A percentile compares a stretch with the other conserved stretches of the same genome.
Conservation (phyloP, 2,113 vertebrate species). For the Urocitellus parryii region DNA sequence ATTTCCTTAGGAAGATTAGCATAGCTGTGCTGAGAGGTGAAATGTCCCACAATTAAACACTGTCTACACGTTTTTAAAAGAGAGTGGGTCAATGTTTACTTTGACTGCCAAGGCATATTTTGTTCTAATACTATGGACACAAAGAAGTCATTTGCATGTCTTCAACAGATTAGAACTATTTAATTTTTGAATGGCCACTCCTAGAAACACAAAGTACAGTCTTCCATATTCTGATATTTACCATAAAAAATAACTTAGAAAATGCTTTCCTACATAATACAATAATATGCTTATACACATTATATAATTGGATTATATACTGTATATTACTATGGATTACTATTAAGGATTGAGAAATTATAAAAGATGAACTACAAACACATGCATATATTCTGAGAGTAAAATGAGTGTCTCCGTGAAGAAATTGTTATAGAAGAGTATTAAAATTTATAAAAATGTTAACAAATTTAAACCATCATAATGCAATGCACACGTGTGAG, state of each 20-base stretch:
- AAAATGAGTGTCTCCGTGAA: not conserved
- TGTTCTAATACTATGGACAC: not conserved
- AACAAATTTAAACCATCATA: constrained; percentile 15
- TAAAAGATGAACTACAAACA: not conserved
- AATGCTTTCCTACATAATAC: not conserved
- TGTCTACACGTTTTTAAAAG: not conserved
- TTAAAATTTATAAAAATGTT: not conserved
- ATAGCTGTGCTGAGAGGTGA: not conserved
- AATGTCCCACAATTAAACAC: not conserved
- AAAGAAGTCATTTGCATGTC: not conserved
- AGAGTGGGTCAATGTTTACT: not conserved
- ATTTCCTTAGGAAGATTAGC: not conserved
- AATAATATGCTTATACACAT: not conserved
- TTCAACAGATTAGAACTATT: not conserved
- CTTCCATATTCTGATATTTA: not conserved
- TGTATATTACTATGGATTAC: too few relatives aligned
- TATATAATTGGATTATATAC: too few relatives aligned
- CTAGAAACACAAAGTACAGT: not conserved
- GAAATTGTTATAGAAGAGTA: not conserved
- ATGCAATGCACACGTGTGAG: not conserved
- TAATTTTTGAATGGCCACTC: not conserved
- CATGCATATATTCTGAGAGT: not conserved
- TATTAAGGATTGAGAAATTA: not conserved
- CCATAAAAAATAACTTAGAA: not conserved
- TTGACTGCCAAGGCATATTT: not conserved